These are phyloP conservation scores for Delphinapterus leucas DNA, from an alignment of 2,113 vertebrate species.

Conservation along the genomic window DNA sequence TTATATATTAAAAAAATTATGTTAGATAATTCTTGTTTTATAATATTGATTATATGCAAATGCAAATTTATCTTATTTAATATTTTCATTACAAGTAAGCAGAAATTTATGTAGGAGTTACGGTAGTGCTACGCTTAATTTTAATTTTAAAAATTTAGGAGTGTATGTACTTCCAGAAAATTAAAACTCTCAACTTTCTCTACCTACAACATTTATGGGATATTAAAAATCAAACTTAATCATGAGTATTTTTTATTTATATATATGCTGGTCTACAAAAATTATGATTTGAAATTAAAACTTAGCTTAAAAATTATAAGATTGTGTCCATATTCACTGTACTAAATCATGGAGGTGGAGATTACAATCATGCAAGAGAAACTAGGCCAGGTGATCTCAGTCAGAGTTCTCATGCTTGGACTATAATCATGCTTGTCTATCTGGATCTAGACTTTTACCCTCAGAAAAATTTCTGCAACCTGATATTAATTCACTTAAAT, in stretches of 20 bases:
- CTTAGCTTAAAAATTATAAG: constrained; percentile 10
- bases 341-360: background rate
- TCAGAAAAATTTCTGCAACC: constrained; percentile 3
- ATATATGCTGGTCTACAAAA: background rate
- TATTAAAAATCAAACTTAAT: constrained; percentile 54
- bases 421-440: background rate
- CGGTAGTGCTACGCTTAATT: constrained; percentile 32
- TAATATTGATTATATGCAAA: constrained; percentile 70
- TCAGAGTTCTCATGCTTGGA: background rate
- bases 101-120: constrained; percentile 46
- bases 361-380: background rate
- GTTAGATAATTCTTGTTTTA: constrained; percentile 43
- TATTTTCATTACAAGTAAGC: constrained; percentile 63
- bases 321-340: background rate
- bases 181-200: constrained; percentile 35
- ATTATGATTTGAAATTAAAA: constrained; percentile 40
- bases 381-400: background rate
- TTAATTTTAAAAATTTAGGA: constrained; percentile 29
- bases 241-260: background rate
- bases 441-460: background rate
- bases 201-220: background rate
- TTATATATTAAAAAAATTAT: no score
- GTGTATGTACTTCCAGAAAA: constrained; percentile 4
- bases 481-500: constrained; percentile 27
- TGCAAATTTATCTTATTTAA: constrained; percentile 49